Evolutionary conservation across 2,113 vertebrate species (phyloP), one percentile per base, ranked within the genome.

Genomic region (Butorides virescens): DNA sequence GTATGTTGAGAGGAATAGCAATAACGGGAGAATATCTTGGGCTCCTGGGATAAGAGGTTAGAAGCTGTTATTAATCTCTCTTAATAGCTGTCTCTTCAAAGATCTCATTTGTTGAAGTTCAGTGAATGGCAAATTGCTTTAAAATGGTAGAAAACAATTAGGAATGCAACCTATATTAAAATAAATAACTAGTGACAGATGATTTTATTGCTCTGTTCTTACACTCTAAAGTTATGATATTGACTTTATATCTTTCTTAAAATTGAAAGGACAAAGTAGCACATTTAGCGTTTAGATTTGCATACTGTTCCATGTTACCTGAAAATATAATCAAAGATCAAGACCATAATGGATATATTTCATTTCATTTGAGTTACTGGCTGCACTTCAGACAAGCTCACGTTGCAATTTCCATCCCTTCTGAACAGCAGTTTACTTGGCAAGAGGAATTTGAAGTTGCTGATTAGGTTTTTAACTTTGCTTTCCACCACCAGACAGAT

Each of bases 41-140:
- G 11, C 44, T 87, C 56, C 55, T 85, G 52, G 44, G 36, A 75
- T 39, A 68, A 55, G 89, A 72, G 46, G 58, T n/a, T 34, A 84
- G 65, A 82, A 76, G 39, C n/a, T 78, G 36, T 78, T 90, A 56
- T 75, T 87, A 65, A 95, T 62, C 81, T 93, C 47, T 74, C 16
- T 70, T 71, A 87, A 86, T 66, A 86, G 52, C n/a, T 84, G 11
- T 61, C 18, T 94, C 92, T 95, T 67, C 87, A 87, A 82, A 84
- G 46, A 44, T 88, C 32, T 90, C 53, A 26, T 94, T 91, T 86
- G 44, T 20, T 91, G 62, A 93, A 92, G 82, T 74, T 88, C 68
- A 66, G 5, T 73, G 68, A 88, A 53, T 63, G 42, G 37, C 27
- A n/a, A 95, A 63, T 90, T 55, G n/a, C 71, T 93, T 86, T 86